phyloP scores from a whole-genome alignment of 2,113 vertebrate species.

The Steatornis caripensis region DNA sequence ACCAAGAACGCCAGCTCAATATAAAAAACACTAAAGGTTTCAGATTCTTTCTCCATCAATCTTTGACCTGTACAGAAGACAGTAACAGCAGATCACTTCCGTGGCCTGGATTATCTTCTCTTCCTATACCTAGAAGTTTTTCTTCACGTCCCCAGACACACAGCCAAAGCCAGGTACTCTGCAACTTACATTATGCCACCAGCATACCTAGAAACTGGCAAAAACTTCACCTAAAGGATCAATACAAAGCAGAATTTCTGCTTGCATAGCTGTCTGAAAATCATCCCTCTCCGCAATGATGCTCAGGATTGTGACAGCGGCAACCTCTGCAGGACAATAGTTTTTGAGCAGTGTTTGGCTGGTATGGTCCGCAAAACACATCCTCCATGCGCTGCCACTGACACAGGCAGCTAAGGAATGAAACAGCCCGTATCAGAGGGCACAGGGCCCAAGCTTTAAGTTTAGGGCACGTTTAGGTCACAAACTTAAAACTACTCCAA shows the following conservation, averaged over 20 bases:
- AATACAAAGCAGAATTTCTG: background rate
- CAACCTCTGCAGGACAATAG: background rate
- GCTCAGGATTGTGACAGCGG: background rate
- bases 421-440: fast-evolving
- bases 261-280: background rate
- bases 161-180: background rate
- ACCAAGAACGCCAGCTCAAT: background rate
- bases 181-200: background rate
- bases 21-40: background rate
- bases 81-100: background rate
- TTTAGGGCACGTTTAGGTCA: background rate
- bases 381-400: background rate
- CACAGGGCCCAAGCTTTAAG: background rate
- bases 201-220: background rate
- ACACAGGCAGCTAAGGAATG: background rate
- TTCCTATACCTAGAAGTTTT: background rate
- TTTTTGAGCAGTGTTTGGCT: background rate
- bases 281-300: background rate
- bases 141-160: background rate
- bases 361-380: background rate
- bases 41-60: background rate
- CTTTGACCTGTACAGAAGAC: background rate
- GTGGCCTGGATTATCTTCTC: background rate
- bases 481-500: background rate
- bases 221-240: background rate